Percentiles rank a stretch among this genome's conserved stretches.
These are phyloP conservation scores for Pinctada fucata DNA, from an alignment of 2,888 invertebrate genomes.

Conservation along the genomic window DNA sequence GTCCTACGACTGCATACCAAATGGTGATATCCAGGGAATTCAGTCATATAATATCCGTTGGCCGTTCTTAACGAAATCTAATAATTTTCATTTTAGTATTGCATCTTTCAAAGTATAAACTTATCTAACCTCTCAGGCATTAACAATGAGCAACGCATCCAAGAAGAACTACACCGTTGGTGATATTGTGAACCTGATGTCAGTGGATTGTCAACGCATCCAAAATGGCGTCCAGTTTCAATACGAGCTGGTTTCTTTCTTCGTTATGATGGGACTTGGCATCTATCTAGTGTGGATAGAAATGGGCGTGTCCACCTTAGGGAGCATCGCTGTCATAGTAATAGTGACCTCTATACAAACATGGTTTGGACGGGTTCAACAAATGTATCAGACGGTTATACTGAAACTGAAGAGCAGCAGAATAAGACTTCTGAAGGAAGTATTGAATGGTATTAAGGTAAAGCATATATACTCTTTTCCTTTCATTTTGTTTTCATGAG, in stretches of 20 bases:
- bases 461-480: background rate
- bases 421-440: slow-evolving; percentile 74
- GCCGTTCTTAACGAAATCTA: too few relatives aligned
- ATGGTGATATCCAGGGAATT: too few relatives aligned
- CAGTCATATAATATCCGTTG: too few relatives aligned
- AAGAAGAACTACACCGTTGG: slow-evolving; percentile 72
- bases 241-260: slow-evolving; percentile 45
- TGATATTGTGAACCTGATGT: slow-evolving; percentile 76
- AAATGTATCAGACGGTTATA: slow-evolving; percentile 57
- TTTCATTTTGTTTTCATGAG: too few relatives aligned
- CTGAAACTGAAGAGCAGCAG: slow-evolving; percentile 71
- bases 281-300: slow-evolving; percentile 76
- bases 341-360: slow-evolving; percentile 83
- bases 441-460: slow-evolving; percentile 76
- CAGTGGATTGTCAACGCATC: slow-evolving; percentile 73
- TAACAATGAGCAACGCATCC: slow-evolving; percentile 71
- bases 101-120: too few relatives aligned
- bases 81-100: too few relatives aligned
- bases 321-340: slow-evolving; percentile 93
- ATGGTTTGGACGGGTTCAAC: slow-evolving; percentile 60
- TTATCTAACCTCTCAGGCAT: slow-evolving; percentile 55
- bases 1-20: slow-evolving; percentile 42
- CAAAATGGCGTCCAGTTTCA: slow-evolving; percentile 52
- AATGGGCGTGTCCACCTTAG: slow-evolving; percentile 87
- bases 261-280: slow-evolving; percentile 50